These are phyloP conservation scores for Anniella stebbinsi DNA, from an alignment of 2,797 vertebrate genomes.

Conservation along the genomic window DNA sequence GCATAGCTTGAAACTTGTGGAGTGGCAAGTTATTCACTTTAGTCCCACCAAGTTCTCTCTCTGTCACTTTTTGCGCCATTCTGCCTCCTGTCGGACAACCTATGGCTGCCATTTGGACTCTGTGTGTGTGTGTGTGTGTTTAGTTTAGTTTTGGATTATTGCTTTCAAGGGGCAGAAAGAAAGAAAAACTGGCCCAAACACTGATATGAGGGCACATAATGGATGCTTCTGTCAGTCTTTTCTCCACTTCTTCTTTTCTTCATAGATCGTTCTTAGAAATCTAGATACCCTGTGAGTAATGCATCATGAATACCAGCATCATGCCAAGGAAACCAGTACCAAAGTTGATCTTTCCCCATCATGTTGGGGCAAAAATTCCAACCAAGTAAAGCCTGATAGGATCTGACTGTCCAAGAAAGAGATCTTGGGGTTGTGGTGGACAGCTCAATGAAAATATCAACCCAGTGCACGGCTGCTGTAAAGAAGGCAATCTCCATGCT, in stretches of 20 bases:
- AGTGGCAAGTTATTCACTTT: conserved; percentile 41
- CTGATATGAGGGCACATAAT: background rate
- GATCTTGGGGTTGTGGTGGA: too few relatives aligned
- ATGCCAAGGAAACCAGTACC: background rate
- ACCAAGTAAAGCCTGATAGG: too few relatives aligned
- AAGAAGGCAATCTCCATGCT: too few relatives aligned
- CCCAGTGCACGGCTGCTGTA: too few relatives aligned
- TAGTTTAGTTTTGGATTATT: too few relatives aligned
- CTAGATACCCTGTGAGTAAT: background rate
- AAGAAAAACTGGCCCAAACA: background rate
- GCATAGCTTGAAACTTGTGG: conserved; percentile 55
- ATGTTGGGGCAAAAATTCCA: too few relatives aligned
- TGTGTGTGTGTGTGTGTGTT: too few relatives aligned
- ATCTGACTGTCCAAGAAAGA: too few relatives aligned
- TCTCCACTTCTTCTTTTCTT: background rate
- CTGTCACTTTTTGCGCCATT: background rate
- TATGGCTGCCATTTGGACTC: background rate
- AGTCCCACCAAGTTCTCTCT: background rate
- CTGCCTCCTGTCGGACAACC: background rate
- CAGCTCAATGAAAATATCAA: too few relatives aligned
- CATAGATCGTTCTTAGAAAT: background rate
- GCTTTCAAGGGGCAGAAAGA: background rate
- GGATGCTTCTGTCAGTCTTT: background rate
- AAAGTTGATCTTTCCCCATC: background rate
- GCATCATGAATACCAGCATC: too few relatives aligned